These are phyloP conservation scores for Danio jaintianensis DNA, from an alignment of 2,797 vertebrate species.

Conservation along the genomic window DNA sequence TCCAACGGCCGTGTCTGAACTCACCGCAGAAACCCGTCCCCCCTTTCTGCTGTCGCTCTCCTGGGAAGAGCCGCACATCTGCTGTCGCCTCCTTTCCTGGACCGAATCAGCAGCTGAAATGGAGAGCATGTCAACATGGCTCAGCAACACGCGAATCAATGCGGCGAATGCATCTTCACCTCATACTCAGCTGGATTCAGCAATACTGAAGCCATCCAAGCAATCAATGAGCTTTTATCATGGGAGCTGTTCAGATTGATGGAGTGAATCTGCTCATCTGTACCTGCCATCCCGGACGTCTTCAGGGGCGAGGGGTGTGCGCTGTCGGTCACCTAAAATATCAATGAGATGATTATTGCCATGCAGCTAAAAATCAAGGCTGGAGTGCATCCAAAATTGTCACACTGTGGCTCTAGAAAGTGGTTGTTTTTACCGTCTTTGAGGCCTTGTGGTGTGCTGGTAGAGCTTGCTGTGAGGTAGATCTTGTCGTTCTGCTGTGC, in stretches of 20 bases:
- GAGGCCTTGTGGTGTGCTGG: background rate
- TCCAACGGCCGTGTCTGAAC: slow-evolving; percentile 59
- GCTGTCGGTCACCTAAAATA: slow-evolving; percentile 75
- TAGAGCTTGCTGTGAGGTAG: slow-evolving; percentile 21
- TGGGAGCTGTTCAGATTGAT: slow-evolving; percentile 18
- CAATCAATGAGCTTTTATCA: slow-evolving; percentile 39
- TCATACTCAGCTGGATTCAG: slow-evolving; percentile 25
- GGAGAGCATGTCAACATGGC: slow-evolving; percentile 7
- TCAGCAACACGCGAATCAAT: slow-evolving; percentile 22
- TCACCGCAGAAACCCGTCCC: slow-evolving; percentile 72
- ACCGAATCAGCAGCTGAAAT: slow-evolving; percentile 54
- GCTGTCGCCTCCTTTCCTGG: slow-evolving; percentile 76
- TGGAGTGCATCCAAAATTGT: background rate
- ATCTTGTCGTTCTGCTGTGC: slow-evolving; percentile 51
- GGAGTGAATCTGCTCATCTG: slow-evolving; percentile 27
- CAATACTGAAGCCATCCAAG: slow-evolving; percentile 35
- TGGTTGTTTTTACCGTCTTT: slow-evolving; percentile 7
- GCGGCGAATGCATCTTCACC: slow-evolving; percentile 26
- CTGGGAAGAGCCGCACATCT: slow-evolving; percentile 63
- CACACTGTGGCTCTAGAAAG: background rate
- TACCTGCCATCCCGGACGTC: slow-evolving; percentile 77
- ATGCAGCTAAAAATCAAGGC: background rate
- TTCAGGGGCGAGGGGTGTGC: slow-evolving; percentile 72
- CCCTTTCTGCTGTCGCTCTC: slow-evolving; percentile 72
- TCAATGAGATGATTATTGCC: slow-evolving; percentile 24